Base-by-base conservation (phyloP, 2,113 vertebrate genomes). In the Otolemur garnettii region DNA sequence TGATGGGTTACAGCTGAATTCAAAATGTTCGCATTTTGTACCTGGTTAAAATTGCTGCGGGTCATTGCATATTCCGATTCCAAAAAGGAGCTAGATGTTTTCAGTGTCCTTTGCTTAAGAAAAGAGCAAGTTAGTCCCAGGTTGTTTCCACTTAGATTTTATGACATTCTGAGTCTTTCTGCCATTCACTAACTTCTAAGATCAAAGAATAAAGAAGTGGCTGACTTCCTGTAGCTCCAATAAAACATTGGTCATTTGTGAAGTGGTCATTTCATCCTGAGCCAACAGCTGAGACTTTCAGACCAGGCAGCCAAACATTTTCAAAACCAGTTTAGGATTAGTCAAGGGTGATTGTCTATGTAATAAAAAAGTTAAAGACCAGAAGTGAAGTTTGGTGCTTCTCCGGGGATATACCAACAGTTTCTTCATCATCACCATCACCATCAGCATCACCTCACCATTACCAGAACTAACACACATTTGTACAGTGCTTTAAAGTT, bases 11-110 rank as follows among this genome's bases (percentile, higher is more conserved):
- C 94, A 89, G 94, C 75, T 55, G 85, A 95, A 89, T 97, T 95
- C 91, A 90, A 92, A 97, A 93, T 90, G 83, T 94, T 94, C 86
- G 78, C 75, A 93, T 93, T 96, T 96, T 97, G 42, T 96, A 86
- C 85, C 57, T 95, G 82, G 77, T 82, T 97, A 83, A 95, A 95
- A 96, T 91, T 94, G 94, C 45, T 92, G 64, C 3, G 71, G 55
- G 74, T 85, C 95, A 91, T 74, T 96, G 53, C 53, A 81, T 90
- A 64, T 80, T 97, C 82, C 81, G 85, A 94, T 91, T 97, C 50
- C 87, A 75, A 96, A 96, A 95, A 91, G 71, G 69, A 91, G 90
- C 24, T 33, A 94, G 78, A 55, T 80, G 64, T 91, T 97, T 92
- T 89, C 35, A 38, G 55, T 60, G 60, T 82, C 53, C 60, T 93